Evolutionary conservation across 2,797 vertebrate genomes (phyloP).

Genomic region (Kryptopterus vitreolus): DNA sequence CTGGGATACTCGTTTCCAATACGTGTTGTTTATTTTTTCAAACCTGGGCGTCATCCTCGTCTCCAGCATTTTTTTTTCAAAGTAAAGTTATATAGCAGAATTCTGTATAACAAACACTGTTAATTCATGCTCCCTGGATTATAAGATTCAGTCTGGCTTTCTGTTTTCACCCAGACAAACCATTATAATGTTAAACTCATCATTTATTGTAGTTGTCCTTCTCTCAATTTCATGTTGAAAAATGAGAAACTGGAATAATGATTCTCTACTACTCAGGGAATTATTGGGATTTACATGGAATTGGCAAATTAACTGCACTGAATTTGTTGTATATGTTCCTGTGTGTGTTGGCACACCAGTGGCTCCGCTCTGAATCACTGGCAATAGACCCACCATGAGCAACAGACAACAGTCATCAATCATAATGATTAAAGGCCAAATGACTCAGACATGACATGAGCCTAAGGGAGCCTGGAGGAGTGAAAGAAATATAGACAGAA

Average conservation of each 20-base stretch:
- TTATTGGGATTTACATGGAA: neutral
- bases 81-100: neutral
- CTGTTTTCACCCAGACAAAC: slow-evolving; percentile 15
- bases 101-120: slow-evolving; percentile 16
- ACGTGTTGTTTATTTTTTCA: neutral
- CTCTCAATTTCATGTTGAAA: neutral
- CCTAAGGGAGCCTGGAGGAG: neutral
- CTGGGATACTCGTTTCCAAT: neutral
- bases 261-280: neutral
- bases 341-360: neutral
- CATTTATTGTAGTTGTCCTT: neutral
- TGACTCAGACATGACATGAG: neutral
- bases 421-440: neutral
- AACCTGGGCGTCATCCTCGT: neutral
- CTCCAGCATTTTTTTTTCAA: neutral
- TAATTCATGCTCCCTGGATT: slow-evolving; percentile 4
- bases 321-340: neutral
- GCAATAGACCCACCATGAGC: neutral
- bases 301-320: neutral
- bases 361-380: neutral
- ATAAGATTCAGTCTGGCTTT: slow-evolving; percentile 5
- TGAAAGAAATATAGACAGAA: neutral
- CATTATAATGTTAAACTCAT: neutral
- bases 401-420: slow-evolving; percentile 1
- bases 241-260: neutral